phyloP scores from a whole-genome alignment of 1,140 invertebrate genomes.

The Periplaneta americana region DNA sequence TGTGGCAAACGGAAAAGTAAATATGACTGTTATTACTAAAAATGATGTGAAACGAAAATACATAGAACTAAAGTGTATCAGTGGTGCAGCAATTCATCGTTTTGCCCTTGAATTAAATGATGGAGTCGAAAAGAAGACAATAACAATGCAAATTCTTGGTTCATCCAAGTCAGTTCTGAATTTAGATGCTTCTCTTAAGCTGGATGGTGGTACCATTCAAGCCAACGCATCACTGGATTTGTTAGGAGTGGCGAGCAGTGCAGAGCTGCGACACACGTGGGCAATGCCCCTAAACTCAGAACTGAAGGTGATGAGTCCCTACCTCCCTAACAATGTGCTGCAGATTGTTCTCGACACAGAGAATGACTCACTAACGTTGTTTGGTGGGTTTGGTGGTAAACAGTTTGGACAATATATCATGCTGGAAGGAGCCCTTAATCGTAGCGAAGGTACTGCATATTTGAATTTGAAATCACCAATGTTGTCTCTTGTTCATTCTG shows the following conservation, averaged over 20 bases:
- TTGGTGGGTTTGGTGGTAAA: not conserved
- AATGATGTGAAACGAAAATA: not conserved
- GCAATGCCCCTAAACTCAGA: not conserved
- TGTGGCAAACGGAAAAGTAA: not conserved
- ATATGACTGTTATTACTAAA: not conserved
- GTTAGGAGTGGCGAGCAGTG: not conserved
- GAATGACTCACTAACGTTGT: not conserved
- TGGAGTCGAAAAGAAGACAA: not conserved
- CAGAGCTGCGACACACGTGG: not conserved
- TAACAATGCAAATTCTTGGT: not conserved
- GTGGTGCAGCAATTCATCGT: not conserved
- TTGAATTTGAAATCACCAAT: slow-evolving; percentile 7
- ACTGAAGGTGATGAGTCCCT: not conserved
- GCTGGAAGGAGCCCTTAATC: slow-evolving; percentile 3
- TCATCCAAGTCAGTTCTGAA: not conserved
- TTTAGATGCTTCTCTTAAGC: not conserved
- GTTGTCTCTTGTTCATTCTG: not conserved
- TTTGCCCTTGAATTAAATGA: not conserved
- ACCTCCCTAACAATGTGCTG: not conserved
- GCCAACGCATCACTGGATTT: not conserved
- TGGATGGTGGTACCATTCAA: not conserved
- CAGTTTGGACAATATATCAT: not conserved
- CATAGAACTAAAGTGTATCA: not conserved
- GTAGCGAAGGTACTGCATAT: not conserved
- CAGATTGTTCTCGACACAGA: not conserved